These are phyloP conservation scores for Sussaba pulchella DNA, from an alignment of 2,888 invertebrate species.

Conservation along the genomic window DNA sequence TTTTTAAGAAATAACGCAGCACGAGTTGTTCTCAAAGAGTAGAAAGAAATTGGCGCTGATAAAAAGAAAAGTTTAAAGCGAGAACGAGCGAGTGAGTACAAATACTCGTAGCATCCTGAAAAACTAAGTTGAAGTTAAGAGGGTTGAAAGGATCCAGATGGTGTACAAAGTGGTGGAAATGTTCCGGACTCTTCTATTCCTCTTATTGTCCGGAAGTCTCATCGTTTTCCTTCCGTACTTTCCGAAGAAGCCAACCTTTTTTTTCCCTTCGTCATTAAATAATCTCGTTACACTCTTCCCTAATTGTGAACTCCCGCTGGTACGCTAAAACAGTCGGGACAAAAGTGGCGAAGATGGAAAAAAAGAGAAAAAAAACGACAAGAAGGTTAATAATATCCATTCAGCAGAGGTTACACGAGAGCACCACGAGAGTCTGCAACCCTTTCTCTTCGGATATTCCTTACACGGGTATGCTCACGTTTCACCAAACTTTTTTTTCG, in stretches of 20 bases:
- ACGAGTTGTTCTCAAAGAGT: slow-evolving; percentile 19
- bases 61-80: slow-evolving; percentile 21
- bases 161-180: slow-evolving; percentile 21
- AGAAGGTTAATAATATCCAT: slow-evolving; percentile 50
- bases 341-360: slow-evolving; percentile 26
- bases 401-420: slow-evolving; percentile 38
- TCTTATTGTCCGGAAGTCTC: background rate
- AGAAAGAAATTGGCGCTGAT: slow-evolving; percentile 36
- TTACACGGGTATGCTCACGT: slow-evolving; percentile 21
- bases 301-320: slow-evolving; percentile 23
- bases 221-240: slow-evolving; percentile 9
- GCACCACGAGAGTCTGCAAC: background rate
- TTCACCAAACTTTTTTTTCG: slow-evolving; percentile 22
- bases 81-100: background rate
- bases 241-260: background rate
- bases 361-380: slow-evolving; percentile 14
- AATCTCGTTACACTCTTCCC: slow-evolving; percentile 30
- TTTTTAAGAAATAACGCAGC: slow-evolving; percentile 16
- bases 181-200: slow-evolving; percentile 2
- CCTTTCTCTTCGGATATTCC: background rate
- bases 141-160: background rate
- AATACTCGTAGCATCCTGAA: slow-evolving; percentile 10
- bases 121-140: slow-evolving; percentile 31
- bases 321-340: slow-evolving; percentile 15
- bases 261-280: slow-evolving; percentile 33